Evolutionary conservation across 2,888 invertebrate species (phyloP), one percentile per base, ranked within the genome.

Genomic region (Adelphocoris suturalis): DNA sequence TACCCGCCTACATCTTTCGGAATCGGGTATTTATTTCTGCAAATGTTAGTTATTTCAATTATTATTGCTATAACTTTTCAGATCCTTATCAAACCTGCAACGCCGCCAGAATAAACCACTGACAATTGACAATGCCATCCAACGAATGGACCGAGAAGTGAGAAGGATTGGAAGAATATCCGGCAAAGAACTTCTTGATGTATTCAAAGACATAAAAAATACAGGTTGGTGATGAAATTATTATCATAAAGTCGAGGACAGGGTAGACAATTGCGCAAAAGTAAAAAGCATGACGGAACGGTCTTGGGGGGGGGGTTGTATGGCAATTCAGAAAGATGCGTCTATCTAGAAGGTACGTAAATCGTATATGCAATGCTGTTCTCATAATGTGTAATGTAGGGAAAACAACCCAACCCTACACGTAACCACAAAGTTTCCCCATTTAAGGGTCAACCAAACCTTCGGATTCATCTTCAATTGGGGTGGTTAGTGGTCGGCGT

Each of bases 141-240:
- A 90, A 84, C 89, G 90, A 19, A 93, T 97, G 37, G 97, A 97
- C 92, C 94, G 94, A 90, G 95, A 97, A 94, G 96, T 97, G 0
- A 94, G 96, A 75, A 94, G 96, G 92, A 95, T 95, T 90, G 97
- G 97, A 23, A 95, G 97, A 91, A 96, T 97, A 91, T 96, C 96
- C 0, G 95, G 96, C 75, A 94, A 95, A 47, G 97, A 97, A 92
- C 95, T 97, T 92, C 96, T 97, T 93, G 96, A 96, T 92, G 95
- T 97, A n/a, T 94, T 97, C 92, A 95, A 96, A 92, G 96, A 97
- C 93, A 95, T 97, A 80, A 94, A 95, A 91, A 94, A 94, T 55
- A 94, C 92, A 91, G 93, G 94, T 94, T 82, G 68, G 48, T 23
- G n/a, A 76, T 84, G 37, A 27, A 13, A 57, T 13, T 3, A 16